Base-by-base conservation (phyloP, 2,888 invertebrate genomes). In the Lasioglossum vierecki region DNA sequence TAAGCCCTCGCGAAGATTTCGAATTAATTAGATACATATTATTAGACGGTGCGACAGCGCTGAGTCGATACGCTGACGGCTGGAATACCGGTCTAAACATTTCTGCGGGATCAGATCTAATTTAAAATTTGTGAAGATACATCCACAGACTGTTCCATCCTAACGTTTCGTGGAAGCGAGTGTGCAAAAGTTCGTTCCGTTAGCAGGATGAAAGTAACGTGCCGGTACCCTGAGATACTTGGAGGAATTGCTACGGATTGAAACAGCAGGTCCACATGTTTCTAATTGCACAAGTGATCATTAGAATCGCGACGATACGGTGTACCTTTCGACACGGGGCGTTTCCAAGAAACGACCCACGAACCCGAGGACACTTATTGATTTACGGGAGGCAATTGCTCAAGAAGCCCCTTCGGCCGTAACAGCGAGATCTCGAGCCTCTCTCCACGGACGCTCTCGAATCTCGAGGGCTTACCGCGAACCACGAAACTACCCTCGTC, bases 381-480 rank as follows among this genome's bases (percentile, higher is more conserved):
- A 91, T 91, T 91, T 90, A 88, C 88, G 78, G 82, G 53, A 87
- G 84, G 85, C 88, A 90, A 91, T 91, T 85, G 83, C 88, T 79
- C 85, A 72, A 84, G 85, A 82, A 86, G 82, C 85, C 85, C 84
- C 72, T 81, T 79, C 73, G 80, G 79, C 75, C 71, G 82, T 83
- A 85, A 87, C 83, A 82, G 75, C 68, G 63, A 83, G 84, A 88
- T 89, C 83, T 86, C 83, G 73, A 86, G 86, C n/a, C 83, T 79
- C 79, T 83, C 82, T 77, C 83, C 66, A 79, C 76, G 78, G 83
- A 75, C 80, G 72, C 82, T 87, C 85, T 85, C 66, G 82, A 80
- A 84, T 80, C 78, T 82, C 70, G 79, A 86, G 79, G n/a, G 81
- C 22, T 60, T 76, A 35, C 79, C 85, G 80, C 72, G 86, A 76